These are phyloP conservation scores for Furcula furcula DNA, from an alignment of 2,888 invertebrate species.

Conservation along the genomic window DNA sequence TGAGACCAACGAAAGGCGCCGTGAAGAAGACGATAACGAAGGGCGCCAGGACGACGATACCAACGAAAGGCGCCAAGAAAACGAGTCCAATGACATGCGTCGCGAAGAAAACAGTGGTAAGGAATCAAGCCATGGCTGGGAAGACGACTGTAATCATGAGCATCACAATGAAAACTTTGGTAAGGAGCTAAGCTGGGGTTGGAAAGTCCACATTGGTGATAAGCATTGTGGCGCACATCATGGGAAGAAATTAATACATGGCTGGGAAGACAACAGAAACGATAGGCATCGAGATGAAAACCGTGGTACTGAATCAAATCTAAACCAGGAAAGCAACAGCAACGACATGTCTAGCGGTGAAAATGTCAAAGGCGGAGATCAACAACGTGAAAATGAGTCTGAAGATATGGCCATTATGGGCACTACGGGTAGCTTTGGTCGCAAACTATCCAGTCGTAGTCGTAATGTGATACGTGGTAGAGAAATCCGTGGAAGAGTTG, in stretches of 20 bases:
- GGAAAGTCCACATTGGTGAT: too few relatives aligned
- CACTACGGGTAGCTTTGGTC: constrained; percentile 1
- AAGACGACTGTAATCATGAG: neutral
- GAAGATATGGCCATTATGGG: neutral
- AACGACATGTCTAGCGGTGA: neutral
- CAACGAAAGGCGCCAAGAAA: too few relatives aligned
- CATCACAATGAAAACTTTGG: neutral
- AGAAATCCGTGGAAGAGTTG: neutral
- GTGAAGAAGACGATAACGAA: constrained; percentile 8
- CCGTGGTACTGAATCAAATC: constrained; percentile 1
- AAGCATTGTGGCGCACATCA: too few relatives aligned
- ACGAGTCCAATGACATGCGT: constrained; percentile 6
- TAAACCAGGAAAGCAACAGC: too few relatives aligned
- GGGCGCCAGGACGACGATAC: too few relatives aligned
- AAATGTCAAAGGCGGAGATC: too few relatives aligned
- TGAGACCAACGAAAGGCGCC: constrained; percentile 9
- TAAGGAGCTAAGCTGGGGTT: too few relatives aligned
- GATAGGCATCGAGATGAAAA: constrained; percentile 1
- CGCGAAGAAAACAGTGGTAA: constrained; percentile 1
- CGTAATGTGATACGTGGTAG: constrained; percentile 1
- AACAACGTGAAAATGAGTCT: neutral
- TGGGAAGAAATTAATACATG: too few relatives aligned
- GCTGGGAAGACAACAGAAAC: constrained; percentile 10
- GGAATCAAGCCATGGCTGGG: too few relatives aligned
- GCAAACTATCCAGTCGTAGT: neutral